phyloP scores from a whole-genome alignment of 1,140 invertebrate genomes.

The Cheumatopsyche charites region DNA sequence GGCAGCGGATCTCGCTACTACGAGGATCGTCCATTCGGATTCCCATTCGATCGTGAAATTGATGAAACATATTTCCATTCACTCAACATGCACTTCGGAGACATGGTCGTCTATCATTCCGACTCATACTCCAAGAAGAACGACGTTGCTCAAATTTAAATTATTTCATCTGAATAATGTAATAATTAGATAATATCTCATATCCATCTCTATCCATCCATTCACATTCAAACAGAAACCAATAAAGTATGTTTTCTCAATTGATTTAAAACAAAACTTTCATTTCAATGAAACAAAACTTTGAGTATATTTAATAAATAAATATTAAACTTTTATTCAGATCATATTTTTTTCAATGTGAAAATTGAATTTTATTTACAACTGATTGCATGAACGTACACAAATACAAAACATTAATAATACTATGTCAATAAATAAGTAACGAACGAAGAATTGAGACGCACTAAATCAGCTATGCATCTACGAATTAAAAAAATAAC shows the following conservation, averaged over 20 bases:
- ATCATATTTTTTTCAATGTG: no score
- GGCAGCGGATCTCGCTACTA: constrained; percentile 55
- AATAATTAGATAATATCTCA: neutral
- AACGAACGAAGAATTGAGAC: neutral
- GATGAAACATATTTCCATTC: constrained; percentile 64
- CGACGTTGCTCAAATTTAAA: neutral
- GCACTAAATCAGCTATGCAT: neutral
- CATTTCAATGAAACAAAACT: neutral
- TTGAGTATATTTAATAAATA: no score
- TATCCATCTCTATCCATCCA: neutral
- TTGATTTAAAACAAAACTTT: neutral
- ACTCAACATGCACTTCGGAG: constrained; percentile 70
- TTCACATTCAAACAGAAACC: neutral
- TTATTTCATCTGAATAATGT: neutral
- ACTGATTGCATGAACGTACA: no score
- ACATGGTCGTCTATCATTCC: constrained; percentile 68
- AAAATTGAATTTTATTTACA: no score
- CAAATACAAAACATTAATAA: constrained; percentile 10
- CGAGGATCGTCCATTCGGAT: constrained; percentile 66
- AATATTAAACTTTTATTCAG: no score
- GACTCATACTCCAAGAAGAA: constrained; percentile 19
- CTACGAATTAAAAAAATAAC: neutral
- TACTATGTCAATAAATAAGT: constrained; percentile 3
- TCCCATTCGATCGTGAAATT: constrained; percentile 71
- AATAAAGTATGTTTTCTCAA: constrained; percentile 1